Conservation (phyloP, 2,888 invertebrate genomes). For the Pemphredon lugubris region DNA sequence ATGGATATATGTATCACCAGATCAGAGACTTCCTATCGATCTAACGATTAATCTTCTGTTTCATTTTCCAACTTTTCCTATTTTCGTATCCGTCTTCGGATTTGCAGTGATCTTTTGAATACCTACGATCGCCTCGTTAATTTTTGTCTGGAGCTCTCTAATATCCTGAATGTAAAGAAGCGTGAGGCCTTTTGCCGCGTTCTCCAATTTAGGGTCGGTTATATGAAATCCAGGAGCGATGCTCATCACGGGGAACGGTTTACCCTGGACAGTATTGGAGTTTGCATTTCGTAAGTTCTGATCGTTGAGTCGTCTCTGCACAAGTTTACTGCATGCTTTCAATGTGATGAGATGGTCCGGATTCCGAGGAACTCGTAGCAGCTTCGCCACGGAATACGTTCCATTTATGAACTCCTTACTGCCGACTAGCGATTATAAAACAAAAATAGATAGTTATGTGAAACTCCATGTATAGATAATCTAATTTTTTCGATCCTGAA, state of each 20-base stretch:
- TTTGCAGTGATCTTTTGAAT: slow-evolving; percentile 97
- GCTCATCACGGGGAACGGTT: slow-evolving; percentile 87
- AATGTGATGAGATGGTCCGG: slow-evolving; percentile 90
- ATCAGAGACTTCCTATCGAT: background rate
- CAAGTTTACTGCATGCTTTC: slow-evolving; percentile 86
- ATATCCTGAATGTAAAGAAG: slow-evolving; percentile 92
- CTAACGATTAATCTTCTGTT: background rate
- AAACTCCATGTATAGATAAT: too few relatives aligned
- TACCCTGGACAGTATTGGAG: slow-evolving; percentile 83
- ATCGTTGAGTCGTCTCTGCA: slow-evolving; percentile 84
- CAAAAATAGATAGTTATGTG: too few relatives aligned
- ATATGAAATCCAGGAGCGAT: slow-evolving; percentile 86
- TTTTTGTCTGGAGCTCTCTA: slow-evolving; percentile 93
- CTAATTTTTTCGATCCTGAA: too few relatives aligned
- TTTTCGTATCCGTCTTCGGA: slow-evolving; percentile 96
- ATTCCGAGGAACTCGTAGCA: slow-evolving; percentile 91
- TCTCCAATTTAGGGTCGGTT: slow-evolving; percentile 85
- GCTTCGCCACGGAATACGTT: slow-evolving; percentile 89
- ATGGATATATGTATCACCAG: too few relatives aligned
- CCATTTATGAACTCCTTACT: slow-evolving; percentile 92
- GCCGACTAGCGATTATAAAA: too few relatives aligned
- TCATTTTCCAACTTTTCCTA: slow-evolving; percentile 94
- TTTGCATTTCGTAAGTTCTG: slow-evolving; percentile 84
- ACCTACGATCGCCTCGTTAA: slow-evolving; percentile 96
- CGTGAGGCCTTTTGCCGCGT: slow-evolving; percentile 89